Base-by-base conservation (phyloP, 2,113 vertebrate genomes). In the Anoplopoma fimbria region DNA sequence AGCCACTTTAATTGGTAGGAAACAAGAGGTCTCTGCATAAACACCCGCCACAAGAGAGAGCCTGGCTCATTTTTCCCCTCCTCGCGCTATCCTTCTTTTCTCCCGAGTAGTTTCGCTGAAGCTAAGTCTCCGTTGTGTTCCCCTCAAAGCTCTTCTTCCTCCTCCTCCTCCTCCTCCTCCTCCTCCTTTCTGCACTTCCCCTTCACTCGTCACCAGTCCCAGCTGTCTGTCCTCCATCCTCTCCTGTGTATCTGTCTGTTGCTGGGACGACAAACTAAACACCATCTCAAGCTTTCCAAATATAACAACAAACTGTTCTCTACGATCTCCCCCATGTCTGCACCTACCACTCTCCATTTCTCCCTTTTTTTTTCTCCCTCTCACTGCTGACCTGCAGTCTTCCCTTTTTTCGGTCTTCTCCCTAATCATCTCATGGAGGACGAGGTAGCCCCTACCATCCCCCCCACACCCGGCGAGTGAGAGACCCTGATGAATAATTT, bases 401-500 rank as follows among this genome's bases (percentile, higher is more conserved):
- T 70, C 69, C 47, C 67, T 79, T 71, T 85, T 88, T 89, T 89
- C 78, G 78, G 90, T 87, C 81, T 79, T 89, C 88, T 88, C 83
- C 89, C 89, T 93, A 93, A 93, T 93, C 93, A 93, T 91, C 89
- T 90, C 60, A 25, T 19, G 49, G 87, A 88, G 89, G 86, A 79
- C 71, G 75, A 88, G 86, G 87, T 91, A 91, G 91, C 76, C 86
- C 51, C 63, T 62, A 87, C 92, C 92, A 90, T 89, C 93, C 91
- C 90, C 93, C 90, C 58, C 85, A 83, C 69, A 58, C 72, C 29
- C 51, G 2, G 45, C 84, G 67, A 85, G 68, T 64, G 85, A 92
- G 85, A 93, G 86, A 85, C 89, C 89, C 81, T 87, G 92, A 95
- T 94, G 92, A 95, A 94, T 95, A 93, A 95, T 95, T 95, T 93